Evolutionary conservation across 2,888 invertebrate genomes (phyloP).

Genomic region (Strigamia maritima): DNA sequence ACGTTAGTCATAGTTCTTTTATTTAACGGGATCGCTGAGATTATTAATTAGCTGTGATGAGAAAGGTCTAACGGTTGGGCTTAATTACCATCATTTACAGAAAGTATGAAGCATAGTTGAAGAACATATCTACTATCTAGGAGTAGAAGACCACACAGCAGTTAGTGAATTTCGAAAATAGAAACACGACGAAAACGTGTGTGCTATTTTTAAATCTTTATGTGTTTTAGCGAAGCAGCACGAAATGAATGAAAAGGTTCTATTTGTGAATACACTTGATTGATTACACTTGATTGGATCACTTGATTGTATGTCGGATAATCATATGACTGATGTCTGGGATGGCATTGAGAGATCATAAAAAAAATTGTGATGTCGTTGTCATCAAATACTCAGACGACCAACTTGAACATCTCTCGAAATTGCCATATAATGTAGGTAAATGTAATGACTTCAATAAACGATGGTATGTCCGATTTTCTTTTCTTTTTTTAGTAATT

Average conservation of each 20-base stretch:
- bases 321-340: not conserved
- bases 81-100: too few species aligned
- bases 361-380: slow-evolving; percentile 11
- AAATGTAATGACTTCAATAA: not conserved
- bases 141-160: too few species aligned
- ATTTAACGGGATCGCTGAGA: not conserved
- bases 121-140: too few species aligned
- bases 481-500: not conserved
- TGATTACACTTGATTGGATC: too few species aligned
- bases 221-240: too few species aligned
- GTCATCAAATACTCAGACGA: not conserved
- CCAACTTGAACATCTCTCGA: not conserved
- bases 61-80: too few species aligned
- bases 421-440: not conserved
- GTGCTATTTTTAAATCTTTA: too few species aligned
- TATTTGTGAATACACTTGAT: not conserved
- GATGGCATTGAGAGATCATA: not conserved
- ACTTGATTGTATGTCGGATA: not conserved
- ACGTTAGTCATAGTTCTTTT: not conserved
- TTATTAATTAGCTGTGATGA: not conserved
- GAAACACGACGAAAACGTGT: too few species aligned
- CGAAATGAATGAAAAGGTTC: too few species aligned
- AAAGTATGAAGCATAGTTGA: too few species aligned
- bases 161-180: too few species aligned
- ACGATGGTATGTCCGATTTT: not conserved